Base-by-base conservation (phyloP, 2,888 invertebrate genomes). In the Hypomecis punctinalis region DNA sequence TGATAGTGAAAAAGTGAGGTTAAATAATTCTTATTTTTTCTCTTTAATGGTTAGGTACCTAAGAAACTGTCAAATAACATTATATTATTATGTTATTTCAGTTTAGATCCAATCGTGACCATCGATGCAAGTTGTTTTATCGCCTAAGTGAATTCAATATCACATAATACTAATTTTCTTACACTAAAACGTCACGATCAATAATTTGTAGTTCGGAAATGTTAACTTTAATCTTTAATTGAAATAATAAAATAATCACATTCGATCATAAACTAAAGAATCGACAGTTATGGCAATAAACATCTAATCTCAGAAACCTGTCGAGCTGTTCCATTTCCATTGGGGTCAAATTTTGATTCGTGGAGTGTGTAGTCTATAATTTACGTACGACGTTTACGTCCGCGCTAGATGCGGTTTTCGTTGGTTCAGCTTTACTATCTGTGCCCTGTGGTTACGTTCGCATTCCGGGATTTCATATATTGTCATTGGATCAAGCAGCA, bases 221-320 rank as follows among this genome's bases (percentile, higher is more conserved):
- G 46, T 42, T 33, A 45, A 54, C 35, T 42, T 54, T 45, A 36
- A 54, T 54, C 53, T 45, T 40, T 55, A 51, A 52, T 61, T 35
- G 48, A 45, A 61, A 58, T 61, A 51, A 46, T 47, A 60, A 67
- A 60, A 53, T 1, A 60, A 48, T 59, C 49, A 62, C 43, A 49
- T 37, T 48, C 45, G 56, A 60, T 57, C 33, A 63, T 67, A 64
- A 61, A 68, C 55, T 62, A 64, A 58, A 49, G 51, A 67, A 67
- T 67, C 59, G 67, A 69, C 69, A 69, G 71, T 67, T 69, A 69
- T 63, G 58, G 62, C 58, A 54, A 67, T 69, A 67, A 67, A 65
- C 11, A 64, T 69, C 60, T 70, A 66, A 67, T 67, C 63, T 68
- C 42, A 61, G 49, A 70, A 71, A 71, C 67, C 66, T 69, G 68